Evolutionary conservation across 2,113 vertebrate species (phyloP).

Genomic region (Notothenia coriiceps): DNA sequence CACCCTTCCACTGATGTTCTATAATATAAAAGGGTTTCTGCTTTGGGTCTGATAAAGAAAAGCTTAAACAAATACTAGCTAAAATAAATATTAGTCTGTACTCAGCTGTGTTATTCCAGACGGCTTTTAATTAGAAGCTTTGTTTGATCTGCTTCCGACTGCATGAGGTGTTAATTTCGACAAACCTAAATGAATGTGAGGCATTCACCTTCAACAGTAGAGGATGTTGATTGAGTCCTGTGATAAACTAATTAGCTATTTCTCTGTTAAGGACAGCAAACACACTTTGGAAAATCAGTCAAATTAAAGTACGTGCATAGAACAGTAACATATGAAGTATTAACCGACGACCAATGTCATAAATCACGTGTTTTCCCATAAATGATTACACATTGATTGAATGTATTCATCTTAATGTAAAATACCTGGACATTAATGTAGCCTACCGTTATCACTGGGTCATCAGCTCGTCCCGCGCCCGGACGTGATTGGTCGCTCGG

Average conservation of each 20-base stretch:
- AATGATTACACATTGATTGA: too few relatives aligned
- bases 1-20: too few relatives aligned
- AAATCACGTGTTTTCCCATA: background rate
- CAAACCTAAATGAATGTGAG: conserved; percentile 16
- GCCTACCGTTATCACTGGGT: conserved; percentile 3
- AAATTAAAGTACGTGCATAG: background rate
- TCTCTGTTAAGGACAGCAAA: background rate
- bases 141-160: background rate
- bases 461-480: background rate
- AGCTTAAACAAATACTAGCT: background rate
- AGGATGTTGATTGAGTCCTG: conserved; percentile 63
- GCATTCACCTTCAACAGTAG: background rate
- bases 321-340: background rate
- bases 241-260: background rate
- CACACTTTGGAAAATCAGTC: too few relatives aligned
- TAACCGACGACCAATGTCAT: background rate
- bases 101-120: conserved; percentile 27
- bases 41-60: background rate
- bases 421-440: background rate
- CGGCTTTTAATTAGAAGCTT: conserved; percentile 65
- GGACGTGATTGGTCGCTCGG: background rate
- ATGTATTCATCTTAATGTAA: background rate
- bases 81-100: background rate
- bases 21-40: background rate
- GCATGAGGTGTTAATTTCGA: conserved; percentile 57